Evolutionary conservation across 2,888 invertebrate species (phyloP), one percentile per base, ranked within the genome.

Genomic region (Brenthis ino): DNA sequence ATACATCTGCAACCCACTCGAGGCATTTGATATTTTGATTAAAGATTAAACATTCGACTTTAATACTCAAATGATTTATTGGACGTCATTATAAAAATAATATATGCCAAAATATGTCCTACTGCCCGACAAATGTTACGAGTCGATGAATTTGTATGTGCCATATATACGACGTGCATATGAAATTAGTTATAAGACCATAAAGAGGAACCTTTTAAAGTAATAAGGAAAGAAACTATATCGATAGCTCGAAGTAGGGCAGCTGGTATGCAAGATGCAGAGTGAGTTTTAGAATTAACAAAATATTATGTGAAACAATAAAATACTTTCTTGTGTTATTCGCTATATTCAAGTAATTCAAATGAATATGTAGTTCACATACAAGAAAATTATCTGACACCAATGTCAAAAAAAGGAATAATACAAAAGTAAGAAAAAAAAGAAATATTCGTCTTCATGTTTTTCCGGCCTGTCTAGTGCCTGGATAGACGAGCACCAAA

Each of bases 141-240:
- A 65, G 61, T 51, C 56, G 14, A 20, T 70, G 66, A 70, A 64
- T 67, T 69, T 69, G 69, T 69, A 75, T 76, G 80, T 76, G 77
- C 67, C 70, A 74, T 80, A 74, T 80, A 75, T 82, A 84, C 80
- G 83, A 76, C 77, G 68, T 76, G 88, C 85, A 87, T 86, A 78
- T 78, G 69, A 72, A 85, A 85, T 85, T 84, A 86, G 83, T 79
- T 79, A 81, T 80, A 60, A 58, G 48, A 58, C 61, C 16, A 16
- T 64, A 51, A 56, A 56, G 54, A 33, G 37, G 37, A 5, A 33
- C 54, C n/a, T 54, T 60, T 66, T 48, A 8, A 63, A 61, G 51
- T 61, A 58, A 24, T 58, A 54, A 66, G 53, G 58, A 60, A 58
- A 33, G 53, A 47, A 48, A 37, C 37, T 51, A 16, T 56, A 55